Evolutionary conservation across 2,888 invertebrate genomes (phyloP), one percentile per base, ranked within the genome.

Genomic region (Andrena dorsata): DNA sequence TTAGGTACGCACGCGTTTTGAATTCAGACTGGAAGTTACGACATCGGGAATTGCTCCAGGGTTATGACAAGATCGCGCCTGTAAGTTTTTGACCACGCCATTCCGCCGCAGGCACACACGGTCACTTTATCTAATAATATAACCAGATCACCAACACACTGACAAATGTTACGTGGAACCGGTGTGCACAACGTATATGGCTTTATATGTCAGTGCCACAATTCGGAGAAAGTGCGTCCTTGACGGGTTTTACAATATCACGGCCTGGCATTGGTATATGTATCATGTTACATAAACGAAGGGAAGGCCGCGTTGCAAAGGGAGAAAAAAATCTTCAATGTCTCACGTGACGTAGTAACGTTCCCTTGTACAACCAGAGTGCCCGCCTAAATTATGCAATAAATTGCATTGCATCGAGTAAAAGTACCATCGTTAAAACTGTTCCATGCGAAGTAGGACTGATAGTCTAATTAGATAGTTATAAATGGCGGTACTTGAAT

Each of bases 161-260:
- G 8, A 63, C 32, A 72, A 68, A 41, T 64, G 16, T 87, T 80
- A 72, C 70, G 80, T 65, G 63, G 66, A 56, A 58, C 66, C 26
- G 20, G 70, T 83, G 76, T 64, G 77, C 8, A 53, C 56, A 23
- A 77, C 82, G 70, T 35, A 82, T 80, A 80, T 83, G 74, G 72
- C 51, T 79, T 82, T 80, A 78, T 86, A 80, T 86, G 84, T 84
- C 85, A 86, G 83, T 85, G 80, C 75, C 78, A 86, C 83, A 87
- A 84, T 86, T 88, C 66, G 83, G 90, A 89, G 90, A 90, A 90
- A 90, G 90, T 86, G 71, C 74, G 86, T 76, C 90, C 91, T 89
- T 89, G 88, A 77, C 80, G 68, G 65, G 80, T 86, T 76, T 74
- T 81, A 86, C 77, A 83, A 85, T 88, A 86, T 85, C 86, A 76